Conservation (phyloP, 2,888 invertebrate genomes). For the Tryphoninae sp. region DNA sequence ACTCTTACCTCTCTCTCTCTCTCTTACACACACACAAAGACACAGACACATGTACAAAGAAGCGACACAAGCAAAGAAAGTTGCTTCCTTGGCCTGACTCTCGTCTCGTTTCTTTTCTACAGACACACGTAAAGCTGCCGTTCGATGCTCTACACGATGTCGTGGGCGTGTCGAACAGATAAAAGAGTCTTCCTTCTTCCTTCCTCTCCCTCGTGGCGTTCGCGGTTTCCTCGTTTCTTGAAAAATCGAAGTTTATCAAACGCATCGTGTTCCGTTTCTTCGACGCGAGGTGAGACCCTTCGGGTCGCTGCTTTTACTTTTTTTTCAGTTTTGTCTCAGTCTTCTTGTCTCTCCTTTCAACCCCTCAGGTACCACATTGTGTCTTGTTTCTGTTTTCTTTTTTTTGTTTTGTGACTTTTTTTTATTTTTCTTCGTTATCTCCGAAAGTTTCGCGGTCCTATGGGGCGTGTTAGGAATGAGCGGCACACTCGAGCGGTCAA, state of each 20-base stretch:
- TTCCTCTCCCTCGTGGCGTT: constrained; percentile 2
- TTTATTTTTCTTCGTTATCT: constrained; percentile 5
- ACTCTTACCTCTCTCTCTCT: constrained; percentile 27
- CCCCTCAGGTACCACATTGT: no score
- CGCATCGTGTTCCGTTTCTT: constrained; percentile 34
- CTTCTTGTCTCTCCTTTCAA: neutral
- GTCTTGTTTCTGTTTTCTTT: neutral
- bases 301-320: constrained; percentile 22
- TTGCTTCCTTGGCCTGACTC: neutral
- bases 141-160: constrained; percentile 73
- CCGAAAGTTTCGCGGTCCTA: constrained; percentile 6
- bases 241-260: constrained; percentile 65
- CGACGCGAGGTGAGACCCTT: constrained; percentile 13
- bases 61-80: neutral
- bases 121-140: constrained; percentile 54
- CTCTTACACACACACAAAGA: neutral
- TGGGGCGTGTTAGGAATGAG: constrained; percentile 23
- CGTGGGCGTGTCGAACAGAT: constrained; percentile 76
- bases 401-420: neutral
- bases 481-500: neutral
- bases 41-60: neutral
- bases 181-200: constrained; percentile 69
- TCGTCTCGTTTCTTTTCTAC: constrained; percentile 8
- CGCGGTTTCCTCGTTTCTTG: constrained; percentile 61
- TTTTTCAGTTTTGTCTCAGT: neutral